phyloP scores from a whole-genome alignment of 2,113 vertebrate genomes.

The Mobula birostris region DNA sequence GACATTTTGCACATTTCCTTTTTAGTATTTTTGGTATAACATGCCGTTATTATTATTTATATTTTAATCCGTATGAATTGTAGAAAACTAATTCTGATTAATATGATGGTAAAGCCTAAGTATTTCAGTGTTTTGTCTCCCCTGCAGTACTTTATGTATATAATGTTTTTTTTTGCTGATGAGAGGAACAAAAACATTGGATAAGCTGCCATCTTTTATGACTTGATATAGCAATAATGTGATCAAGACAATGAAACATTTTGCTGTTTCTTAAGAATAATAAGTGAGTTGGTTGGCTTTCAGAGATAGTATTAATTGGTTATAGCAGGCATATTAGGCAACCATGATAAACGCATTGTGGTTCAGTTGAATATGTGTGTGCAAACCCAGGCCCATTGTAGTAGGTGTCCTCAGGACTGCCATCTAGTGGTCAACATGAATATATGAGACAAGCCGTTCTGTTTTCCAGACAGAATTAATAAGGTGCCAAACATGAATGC shows the following conservation, averaged over 20 bases:
- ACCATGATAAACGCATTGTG: too few relatives aligned
- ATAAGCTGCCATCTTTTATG: constrained; percentile 1
- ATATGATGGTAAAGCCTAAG: background rate
- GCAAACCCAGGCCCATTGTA: background rate
- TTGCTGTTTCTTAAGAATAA: background rate
- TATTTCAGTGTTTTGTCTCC: constrained; percentile 13
- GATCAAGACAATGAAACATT: background rate
- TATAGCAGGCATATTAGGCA: background rate
- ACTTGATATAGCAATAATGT: constrained; percentile 35
- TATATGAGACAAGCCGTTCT: background rate
- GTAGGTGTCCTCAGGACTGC: background rate
- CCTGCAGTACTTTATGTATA: constrained; percentile 28
- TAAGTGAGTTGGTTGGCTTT: background rate
- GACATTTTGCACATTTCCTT: constrained; percentile 34
- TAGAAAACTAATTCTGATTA: background rate
- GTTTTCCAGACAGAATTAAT: background rate
- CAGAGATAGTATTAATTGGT: background rate
- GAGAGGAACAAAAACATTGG: constrained; percentile 13
- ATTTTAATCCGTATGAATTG: constrained; percentile 16
- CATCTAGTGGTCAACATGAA: constrained; percentile 11
- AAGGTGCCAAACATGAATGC: background rate
- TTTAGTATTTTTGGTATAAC: background rate
- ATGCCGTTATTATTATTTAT: constrained; percentile 20
- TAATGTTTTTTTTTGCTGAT: constrained; percentile 13
- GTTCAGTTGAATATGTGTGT: background rate